Percentiles rank a stretch among this genome's conserved stretches.
Evolutionary conservation across 2,888 invertebrate genomes (phyloP).

Genomic region (Trichacis sp.): DNA sequence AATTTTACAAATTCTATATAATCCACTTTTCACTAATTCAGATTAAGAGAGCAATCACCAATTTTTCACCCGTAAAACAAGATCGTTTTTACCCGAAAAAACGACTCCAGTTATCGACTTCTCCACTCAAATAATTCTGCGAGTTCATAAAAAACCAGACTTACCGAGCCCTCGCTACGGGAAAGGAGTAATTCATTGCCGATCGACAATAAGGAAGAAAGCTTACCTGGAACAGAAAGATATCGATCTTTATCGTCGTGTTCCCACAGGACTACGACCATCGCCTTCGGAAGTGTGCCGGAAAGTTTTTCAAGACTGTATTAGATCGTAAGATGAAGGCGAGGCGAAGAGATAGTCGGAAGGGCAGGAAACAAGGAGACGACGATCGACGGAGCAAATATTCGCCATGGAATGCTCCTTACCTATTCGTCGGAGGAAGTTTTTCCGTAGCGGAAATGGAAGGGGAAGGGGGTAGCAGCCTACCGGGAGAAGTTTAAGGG

Average conservation of each 20-base stretch:
- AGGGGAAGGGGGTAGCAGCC: slow-evolving; percentile 24
- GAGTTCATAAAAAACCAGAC: slow-evolving; percentile 40
- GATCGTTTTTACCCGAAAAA: too few species aligned
- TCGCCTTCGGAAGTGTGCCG: slow-evolving; percentile 33
- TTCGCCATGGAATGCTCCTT: slow-evolving; percentile 30
- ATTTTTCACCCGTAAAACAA: too few species aligned
- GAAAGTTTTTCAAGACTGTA: slow-evolving; percentile 51
- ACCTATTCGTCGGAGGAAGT: slow-evolving; percentile 37
- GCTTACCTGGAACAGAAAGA: slow-evolving; percentile 49
- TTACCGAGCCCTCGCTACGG: slow-evolving; percentile 29
- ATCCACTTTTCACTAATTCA: too few species aligned
- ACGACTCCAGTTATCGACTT: too few species aligned
- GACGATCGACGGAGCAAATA: slow-evolving; percentile 44
- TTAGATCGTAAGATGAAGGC: slow-evolving; percentile 45
- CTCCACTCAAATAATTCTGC: not conserved
- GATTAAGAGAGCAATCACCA: too few species aligned
- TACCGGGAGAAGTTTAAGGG: slow-evolving; percentile 46
- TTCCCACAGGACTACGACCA: slow-evolving; percentile 42
- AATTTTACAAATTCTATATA: too few species aligned
- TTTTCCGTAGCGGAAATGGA: slow-evolving; percentile 34
- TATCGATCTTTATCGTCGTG: slow-evolving; percentile 49
- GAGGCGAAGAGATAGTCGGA: slow-evolving; percentile 26
- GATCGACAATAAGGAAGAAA: slow-evolving; percentile 37
- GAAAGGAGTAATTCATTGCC: slow-evolving; percentile 37
- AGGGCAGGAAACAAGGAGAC: slow-evolving; percentile 28